Evolutionary conservation across 2,113 vertebrate species (phyloP), one percentile per base, ranked within the genome.

Genomic region (Phylloscopus whistleri): DNA sequence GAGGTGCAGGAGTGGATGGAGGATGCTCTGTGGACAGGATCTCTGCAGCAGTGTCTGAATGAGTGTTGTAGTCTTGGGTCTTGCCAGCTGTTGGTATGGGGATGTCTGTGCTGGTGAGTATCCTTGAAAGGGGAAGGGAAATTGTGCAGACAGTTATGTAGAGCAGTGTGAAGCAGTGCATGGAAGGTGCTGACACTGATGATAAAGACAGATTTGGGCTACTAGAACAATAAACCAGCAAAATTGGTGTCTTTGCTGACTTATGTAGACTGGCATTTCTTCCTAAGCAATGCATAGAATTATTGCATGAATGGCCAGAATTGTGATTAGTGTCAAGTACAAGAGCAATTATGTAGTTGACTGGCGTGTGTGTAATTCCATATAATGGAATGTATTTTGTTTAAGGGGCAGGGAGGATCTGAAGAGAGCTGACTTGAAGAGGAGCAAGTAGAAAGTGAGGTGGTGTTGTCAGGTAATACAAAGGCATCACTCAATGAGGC

Each of bases 121-220:
- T 74, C 59, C 39, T 55, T 53, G 27, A 58, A 64, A 89, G 13
- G 20, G 39, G 72, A 81, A 80, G 24, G 33, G 52, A 92, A 74
- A 90, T 90, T 51, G 39, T 78, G 43, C 68, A 86, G 90, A 69
- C 88, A 63, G 48, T 90, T 90, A 26, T 13, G 43, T 48, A 80
- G 67, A 76, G 53, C 85, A 66, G 62, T 92, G 90, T 93, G 85
- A 94, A 88, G 21, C 59, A 86, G 92, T 31, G 90, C 88, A 51
- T 10, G 17, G 86, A 90, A 93, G 89, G 69, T 72, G 60, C 89
- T 94, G 91, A 97, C 89, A 63, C 83, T 90, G 68, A 93, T 93
- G 60, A 44, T 90, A 56, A 87, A 94, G 95, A 94, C 93, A 92
- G 91, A 92, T 95, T 89, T 84, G 64, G 94, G 93, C 87, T 93